Conservation (phyloP, 2,888 invertebrate genomes). For the Empis stercorea region DNA sequence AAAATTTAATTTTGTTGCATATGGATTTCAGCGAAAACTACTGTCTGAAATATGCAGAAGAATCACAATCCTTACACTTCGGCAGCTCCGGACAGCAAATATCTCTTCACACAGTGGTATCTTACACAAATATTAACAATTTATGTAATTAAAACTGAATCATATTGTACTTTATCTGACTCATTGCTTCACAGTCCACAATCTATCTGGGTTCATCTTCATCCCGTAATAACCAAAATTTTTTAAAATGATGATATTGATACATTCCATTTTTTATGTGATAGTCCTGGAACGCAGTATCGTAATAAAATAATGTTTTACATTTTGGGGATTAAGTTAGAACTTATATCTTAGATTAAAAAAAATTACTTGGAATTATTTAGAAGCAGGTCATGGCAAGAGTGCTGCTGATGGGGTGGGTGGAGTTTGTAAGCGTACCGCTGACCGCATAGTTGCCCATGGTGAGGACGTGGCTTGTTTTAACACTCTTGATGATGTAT, state of each 20-base stretch:
- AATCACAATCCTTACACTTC: conserved; percentile 28
- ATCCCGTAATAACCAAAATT: conserved; percentile 14
- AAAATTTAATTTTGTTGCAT: background rate
- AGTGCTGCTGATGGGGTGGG: conserved; percentile 25
- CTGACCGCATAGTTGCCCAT: conserved; percentile 21
- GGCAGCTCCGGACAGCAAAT: conserved; percentile 20
- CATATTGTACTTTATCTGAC: conserved; percentile 20
- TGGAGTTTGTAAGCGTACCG: conserved; percentile 24
- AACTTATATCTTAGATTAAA: no score
- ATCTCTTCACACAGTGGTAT: no score
- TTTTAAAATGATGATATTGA: conserved; percentile 15
- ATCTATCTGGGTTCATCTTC: conserved; percentile 22
- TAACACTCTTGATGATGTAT: conserved; percentile 16
- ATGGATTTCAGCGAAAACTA: conserved; percentile 9
- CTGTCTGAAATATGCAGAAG: conserved; percentile 20
- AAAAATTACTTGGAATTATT: conserved; percentile 18
- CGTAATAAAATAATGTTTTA: conserved; percentile 24
- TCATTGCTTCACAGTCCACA: conserved; percentile 19
- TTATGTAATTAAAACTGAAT: conserved; percentile 11
- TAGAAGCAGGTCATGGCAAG: conserved; percentile 24
- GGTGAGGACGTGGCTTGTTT: conserved; percentile 21
- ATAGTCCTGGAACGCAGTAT: conserved; percentile 26
- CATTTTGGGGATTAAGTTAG: conserved; percentile 18
- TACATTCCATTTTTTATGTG: conserved; percentile 23
- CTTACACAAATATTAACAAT: conserved; percentile 29